A percentile compares a stretch with the other conserved stretches of the same genome.
Conservation (phyloP, 2,113 vertebrate genomes). For the Taurulus bubalis region DNA sequence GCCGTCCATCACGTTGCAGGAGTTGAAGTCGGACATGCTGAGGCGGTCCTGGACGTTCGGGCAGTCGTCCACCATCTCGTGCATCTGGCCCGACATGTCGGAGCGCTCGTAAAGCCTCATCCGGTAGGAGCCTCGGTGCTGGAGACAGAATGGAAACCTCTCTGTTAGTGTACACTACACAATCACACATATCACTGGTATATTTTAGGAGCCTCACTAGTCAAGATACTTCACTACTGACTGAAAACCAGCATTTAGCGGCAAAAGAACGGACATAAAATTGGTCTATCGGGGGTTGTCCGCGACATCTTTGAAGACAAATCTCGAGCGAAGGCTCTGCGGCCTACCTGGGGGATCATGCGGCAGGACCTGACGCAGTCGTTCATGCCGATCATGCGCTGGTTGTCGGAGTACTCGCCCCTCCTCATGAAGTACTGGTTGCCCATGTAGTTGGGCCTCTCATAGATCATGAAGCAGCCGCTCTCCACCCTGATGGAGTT, state of each 20-base stretch:
- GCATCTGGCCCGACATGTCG: conserved; percentile 82
- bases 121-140: conserved; percentile 80
- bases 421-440: conserved; percentile 81
- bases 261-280: background rate
- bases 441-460: conserved; percentile 83
- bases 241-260: background rate
- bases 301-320: background rate
- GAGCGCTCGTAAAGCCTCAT: conserved; percentile 81
- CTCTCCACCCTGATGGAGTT: conserved; percentile 83
- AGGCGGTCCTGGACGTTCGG: conserved; percentile 76
- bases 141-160: background rate
- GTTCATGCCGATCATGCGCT: conserved; percentile 76
- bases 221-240: too few relatives aligned
- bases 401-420: conserved; percentile 82
- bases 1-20: conserved; percentile 82
- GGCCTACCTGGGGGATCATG: conserved; percentile 78
- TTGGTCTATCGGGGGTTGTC: background rate
- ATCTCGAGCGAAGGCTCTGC: background rate
- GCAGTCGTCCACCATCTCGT: conserved; percentile 80
- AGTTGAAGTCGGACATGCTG: conserved; percentile 78
- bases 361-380: conserved; percentile 80
- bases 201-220: background rate
- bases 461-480: conserved; percentile 84
- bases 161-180: conserved; percentile 5
- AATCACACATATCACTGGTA: background rate